Evolutionary conservation across 2,113 vertebrate genomes (phyloP).

Genomic region (Apteryx owenii): DNA sequence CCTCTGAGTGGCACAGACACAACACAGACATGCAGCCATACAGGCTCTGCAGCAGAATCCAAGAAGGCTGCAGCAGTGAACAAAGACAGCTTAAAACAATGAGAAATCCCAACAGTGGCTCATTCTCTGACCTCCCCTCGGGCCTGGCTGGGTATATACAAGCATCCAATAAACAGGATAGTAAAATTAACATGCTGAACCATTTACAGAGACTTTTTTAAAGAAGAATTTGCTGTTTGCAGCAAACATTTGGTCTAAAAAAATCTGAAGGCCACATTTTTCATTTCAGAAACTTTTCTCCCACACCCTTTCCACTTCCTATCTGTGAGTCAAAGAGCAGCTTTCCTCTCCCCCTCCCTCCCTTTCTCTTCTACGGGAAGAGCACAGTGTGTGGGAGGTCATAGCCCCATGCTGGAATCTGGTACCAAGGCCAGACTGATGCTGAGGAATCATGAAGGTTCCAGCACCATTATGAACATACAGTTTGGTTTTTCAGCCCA

Average conservation of each 20-base stretch:
- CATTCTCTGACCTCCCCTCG: neutral
- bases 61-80: neutral
- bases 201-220: neutral
- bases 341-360: neutral
- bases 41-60: neutral
- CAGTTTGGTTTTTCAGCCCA: neutral
- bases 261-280: neutral
- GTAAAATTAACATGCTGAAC: neutral
- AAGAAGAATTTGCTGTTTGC: neutral
- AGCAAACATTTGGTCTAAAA: neutral
- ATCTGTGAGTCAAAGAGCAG: neutral
- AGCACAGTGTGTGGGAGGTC: neutral
- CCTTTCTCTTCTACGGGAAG: fast-evolving
- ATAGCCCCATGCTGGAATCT: neutral
- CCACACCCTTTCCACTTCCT: neutral
- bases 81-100: neutral
- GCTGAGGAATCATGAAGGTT: neutral
- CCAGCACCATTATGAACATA: neutral
- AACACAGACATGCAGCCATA: neutral
- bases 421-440: neutral
- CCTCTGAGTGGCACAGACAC: neutral
- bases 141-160: neutral
- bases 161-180: neutral
- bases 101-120: neutral
- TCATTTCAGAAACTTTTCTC: neutral